Percentiles rank a stretch among this genome's conserved stretches.
Conservation (phyloP, 2,888 invertebrate species). For the Agrotis clavis region DNA sequence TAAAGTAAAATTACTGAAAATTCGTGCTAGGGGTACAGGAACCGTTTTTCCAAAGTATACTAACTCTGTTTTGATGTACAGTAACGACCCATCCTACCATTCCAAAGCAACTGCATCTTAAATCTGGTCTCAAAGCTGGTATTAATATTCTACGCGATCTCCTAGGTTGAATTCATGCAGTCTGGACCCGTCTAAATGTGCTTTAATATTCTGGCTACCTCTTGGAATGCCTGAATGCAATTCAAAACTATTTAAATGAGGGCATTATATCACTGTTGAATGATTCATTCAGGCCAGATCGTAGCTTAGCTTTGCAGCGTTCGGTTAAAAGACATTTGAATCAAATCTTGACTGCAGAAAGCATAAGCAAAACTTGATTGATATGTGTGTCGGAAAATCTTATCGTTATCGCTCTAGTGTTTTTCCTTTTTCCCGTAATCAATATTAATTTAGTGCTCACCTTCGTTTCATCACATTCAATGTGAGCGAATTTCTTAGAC, state of each 20-base stretch:
- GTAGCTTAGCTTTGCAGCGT: background rate
- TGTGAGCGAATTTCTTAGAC: too few species aligned
- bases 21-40: too few species aligned
- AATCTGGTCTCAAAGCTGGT: conserved; percentile 33
- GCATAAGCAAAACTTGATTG: background rate
- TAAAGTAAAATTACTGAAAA: too few species aligned
- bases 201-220: conserved; percentile 44
- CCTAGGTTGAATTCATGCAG: conserved; percentile 39
- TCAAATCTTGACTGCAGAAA: background rate
- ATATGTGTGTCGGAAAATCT: too few species aligned
- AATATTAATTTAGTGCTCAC: background rate
- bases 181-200: conserved; percentile 34
- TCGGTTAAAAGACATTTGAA: background rate
- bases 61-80: conserved; percentile 5
- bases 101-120: conserved; percentile 14
- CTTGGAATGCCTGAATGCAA: conserved; percentile 38
- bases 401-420: too few species aligned
- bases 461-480: too few species aligned
- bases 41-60: conserved; percentile 6
- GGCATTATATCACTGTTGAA: conserved; percentile 20
- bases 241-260: conserved; percentile 39
- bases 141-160: conserved; percentile 47
- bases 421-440: background rate
- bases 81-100: background rate
- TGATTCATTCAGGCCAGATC: background rate